Evolutionary conservation across 2,797 vertebrate genomes (phyloP).

Genomic region (Octomys mimax): DNA sequence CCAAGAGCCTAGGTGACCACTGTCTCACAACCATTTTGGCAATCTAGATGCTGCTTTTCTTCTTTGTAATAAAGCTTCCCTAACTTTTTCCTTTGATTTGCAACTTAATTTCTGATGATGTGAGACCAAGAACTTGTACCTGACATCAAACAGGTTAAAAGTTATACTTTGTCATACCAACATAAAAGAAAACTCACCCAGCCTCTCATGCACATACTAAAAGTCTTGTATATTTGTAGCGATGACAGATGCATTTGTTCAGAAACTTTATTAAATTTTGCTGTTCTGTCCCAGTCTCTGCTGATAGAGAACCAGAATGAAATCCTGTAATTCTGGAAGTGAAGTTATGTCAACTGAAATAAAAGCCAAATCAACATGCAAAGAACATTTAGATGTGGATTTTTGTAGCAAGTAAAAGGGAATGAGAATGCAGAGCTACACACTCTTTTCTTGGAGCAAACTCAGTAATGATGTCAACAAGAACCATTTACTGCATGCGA

Average conservation of each 20-base stretch:
- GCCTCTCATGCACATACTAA: not conserved
- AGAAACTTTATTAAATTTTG: constrained; percentile 3
- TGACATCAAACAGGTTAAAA: not conserved
- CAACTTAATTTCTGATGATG: not conserved
- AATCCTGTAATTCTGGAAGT: not conserved
- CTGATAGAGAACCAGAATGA: not conserved
- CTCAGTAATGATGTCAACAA: not conserved
- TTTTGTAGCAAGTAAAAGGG: not conserved
- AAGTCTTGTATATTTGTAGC: not conserved
- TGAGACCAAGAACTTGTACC: not conserved
- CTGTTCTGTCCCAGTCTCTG: not conserved
- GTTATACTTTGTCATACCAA: not conserved
- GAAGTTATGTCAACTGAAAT: not conserved
- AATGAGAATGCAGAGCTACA: not conserved
- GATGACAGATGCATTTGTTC: not conserved
- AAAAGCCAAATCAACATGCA: not conserved
- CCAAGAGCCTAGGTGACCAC: not conserved
- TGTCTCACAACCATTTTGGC: not conserved
- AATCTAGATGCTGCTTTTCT: not conserved
- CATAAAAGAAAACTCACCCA: not conserved
- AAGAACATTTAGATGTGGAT: not conserved
- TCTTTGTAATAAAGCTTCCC: not conserved
- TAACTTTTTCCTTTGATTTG: not conserved
- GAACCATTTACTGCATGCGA: not conserved
- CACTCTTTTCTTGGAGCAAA: not conserved